Base-by-base conservation (phyloP, 2,797 vertebrate species). In the Bradypodion pumilum region DNA sequence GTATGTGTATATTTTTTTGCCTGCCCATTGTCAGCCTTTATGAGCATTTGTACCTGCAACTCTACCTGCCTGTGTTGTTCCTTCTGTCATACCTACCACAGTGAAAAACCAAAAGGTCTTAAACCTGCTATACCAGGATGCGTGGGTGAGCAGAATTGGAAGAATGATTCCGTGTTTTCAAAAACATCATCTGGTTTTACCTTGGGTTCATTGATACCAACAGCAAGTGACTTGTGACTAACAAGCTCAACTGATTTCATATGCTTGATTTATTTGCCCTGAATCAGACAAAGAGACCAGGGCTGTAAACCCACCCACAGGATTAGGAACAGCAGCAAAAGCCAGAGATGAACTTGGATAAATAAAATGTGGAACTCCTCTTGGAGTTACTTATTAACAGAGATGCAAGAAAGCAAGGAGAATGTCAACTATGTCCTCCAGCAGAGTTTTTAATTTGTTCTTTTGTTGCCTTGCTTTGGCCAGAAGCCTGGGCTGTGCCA, bases 321-420 rank as follows among this genome's bases (percentile, higher is more conserved):
- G 25, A 27, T 32, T 27, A 37, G 72, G 6, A 82, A 23, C 7
- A 5, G n/a, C 23, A 63, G 42, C 49, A 16, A 56, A n/a, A 27
- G 62, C 46, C 21, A 68, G 46, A 62, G 7, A 16, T 66, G 73
- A 76, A 27, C 49, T 66, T 15, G 16, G 15, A 72, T 65, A 46
- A 82, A 62, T 76, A 8, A 68, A 56, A 46, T 21, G 6, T 76
- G 46, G 49, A 44, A 27, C 40, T 63, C 10, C 23, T 62, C 37
- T 49, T 74, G 10, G 35, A 83, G 74, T 77, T 77, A 69, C 40
- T 83, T 27, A 83, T 83, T 83, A 77, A 77, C 63, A 23, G 16
- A 42, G 27, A 49, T 60, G 63, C 23, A 68, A 23, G 56, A 5
- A 46, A 82, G 37, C 16, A 35, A 40, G 35, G 10, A 56, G 27